Conservation (phyloP, 1,140 invertebrate genomes). For the Drosophila simulans region DNA sequence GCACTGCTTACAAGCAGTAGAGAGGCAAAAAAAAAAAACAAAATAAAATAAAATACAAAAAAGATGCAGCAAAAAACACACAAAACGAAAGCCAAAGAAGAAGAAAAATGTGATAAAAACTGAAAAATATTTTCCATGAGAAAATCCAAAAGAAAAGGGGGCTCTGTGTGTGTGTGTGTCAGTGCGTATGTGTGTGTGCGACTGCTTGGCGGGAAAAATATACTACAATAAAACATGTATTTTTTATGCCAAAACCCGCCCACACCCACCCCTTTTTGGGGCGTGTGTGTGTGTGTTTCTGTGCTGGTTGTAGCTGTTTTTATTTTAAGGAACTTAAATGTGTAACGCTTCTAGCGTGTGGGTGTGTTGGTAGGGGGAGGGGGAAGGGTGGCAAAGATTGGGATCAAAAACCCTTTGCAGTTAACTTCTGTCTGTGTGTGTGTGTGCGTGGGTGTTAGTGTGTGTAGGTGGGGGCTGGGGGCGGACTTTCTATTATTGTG, state of each 20-base stretch:
- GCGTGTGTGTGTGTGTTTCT: too few relatives aligned
- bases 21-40: conserved; percentile 26
- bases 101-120: conserved; percentile 70
- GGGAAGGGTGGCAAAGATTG: conserved; percentile 26
- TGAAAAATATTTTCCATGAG: conserved; percentile 83
- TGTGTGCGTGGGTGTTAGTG: conserved; percentile 15
- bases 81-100: conserved; percentile 69
- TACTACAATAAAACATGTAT: conserved; percentile 83
- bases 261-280: conserved; percentile 1
- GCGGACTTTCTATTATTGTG: conserved; percentile 13
- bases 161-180: conserved; percentile 1
- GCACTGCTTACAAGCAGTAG: conserved; percentile 39
- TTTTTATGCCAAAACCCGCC: conserved; percentile 63
- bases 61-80: conserved; percentile 38
- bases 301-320: conserved; percentile 28
- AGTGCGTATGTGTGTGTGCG: conserved; percentile 15
- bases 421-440: conserved; percentile 24
- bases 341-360: conserved; percentile 60
- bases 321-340: conserved; percentile 79
- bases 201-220: conserved; percentile 74
- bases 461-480: background rate
- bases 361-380: conserved; percentile 4
- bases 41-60: conserved; percentile 44
- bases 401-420: conserved; percentile 78
- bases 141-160: conserved; percentile 74